Percentiles rank a stretch among this genome's conserved stretches.
Conservation (phyloP, 2,113 vertebrate species). For the Butorides virescens region DNA sequence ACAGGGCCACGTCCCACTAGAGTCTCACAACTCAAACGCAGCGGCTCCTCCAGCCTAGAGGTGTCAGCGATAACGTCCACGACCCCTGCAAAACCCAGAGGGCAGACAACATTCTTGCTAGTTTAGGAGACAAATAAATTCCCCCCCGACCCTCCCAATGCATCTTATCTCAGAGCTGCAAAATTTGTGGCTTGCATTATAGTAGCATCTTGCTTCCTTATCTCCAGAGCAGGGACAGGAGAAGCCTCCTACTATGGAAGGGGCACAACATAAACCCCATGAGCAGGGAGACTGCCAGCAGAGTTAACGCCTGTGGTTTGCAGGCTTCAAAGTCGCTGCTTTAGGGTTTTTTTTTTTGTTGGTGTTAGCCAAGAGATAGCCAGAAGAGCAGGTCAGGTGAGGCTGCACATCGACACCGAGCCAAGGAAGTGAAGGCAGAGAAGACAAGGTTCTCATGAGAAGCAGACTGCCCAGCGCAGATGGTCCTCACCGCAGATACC, state of each 20-base stretch:
- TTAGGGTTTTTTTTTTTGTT: background rate
- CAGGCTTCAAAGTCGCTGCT: background rate
- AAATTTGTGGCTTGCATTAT: rapidly evolving
- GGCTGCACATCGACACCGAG: background rate
- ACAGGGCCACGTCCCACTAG: background rate
- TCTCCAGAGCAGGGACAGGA: background rate
- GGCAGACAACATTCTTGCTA: rapidly evolving
- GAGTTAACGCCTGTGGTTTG: background rate
- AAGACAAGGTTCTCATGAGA: background rate
- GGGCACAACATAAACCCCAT: background rate
- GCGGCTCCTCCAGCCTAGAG: background rate
- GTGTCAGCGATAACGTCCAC: rapidly evolving
- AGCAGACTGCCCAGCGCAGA: background rate
- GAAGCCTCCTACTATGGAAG: rapidly evolving
- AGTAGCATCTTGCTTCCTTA: background rate
- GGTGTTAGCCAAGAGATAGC: background rate
- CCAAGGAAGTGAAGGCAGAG: background rate
- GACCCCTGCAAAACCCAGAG: background rate
- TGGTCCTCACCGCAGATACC: background rate
- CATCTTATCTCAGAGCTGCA: background rate
- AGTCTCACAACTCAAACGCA: background rate
- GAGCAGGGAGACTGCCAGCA: background rate
- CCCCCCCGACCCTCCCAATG: rapidly evolving
- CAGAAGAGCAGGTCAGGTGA: background rate
- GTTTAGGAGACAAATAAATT: background rate